Conservation (phyloP, 2,113 vertebrate genomes). For the Prochilodus magdalenae region DNA sequence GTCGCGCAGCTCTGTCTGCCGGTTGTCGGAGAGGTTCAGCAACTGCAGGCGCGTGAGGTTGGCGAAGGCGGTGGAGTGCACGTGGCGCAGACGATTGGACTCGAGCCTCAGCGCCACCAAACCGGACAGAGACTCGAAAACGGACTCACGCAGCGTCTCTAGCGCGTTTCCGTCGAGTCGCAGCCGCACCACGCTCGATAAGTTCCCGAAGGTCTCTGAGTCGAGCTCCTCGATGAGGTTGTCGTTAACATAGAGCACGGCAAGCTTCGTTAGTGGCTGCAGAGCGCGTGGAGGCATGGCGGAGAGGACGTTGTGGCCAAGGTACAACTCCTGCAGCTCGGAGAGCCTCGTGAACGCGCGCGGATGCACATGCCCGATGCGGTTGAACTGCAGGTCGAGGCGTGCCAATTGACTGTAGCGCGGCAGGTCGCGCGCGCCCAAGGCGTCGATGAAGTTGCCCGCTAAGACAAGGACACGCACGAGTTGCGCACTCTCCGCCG, state of each 20-base stretch:
- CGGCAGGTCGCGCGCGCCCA: constrained; percentile 87
- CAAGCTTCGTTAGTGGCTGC: constrained; percentile 82
- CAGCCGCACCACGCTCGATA: constrained; percentile 86
- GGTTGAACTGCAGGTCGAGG: constrained; percentile 93
- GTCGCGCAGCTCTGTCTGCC: constrained; percentile 82
- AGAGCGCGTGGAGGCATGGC: constrained; percentile 81
- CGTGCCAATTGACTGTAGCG: constrained; percentile 82
- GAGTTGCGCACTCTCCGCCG: constrained; percentile 73
- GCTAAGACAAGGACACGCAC: constrained; percentile 89
- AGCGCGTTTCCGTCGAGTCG: constrained; percentile 88
- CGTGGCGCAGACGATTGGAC: constrained; percentile 86
- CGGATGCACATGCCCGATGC: constrained; percentile 85
- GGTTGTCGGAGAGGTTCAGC: constrained; percentile 90
- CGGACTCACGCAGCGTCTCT: constrained; percentile 82
- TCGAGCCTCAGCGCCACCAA: constrained; percentile 92
- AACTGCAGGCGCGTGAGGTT: constrained; percentile 88
- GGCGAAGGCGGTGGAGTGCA: constrained; percentile 86
- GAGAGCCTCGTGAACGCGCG: constrained; percentile 88
- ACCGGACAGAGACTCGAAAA: constrained; percentile 83
- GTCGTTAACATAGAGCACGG: constrained; percentile 87
- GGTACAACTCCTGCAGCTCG: constrained; percentile 88
- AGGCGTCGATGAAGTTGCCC: constrained; percentile 92
- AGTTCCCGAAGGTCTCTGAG: constrained; percentile 79
- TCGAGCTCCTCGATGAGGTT: constrained; percentile 84
- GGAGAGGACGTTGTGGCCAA: constrained; percentile 91